These are phyloP conservation scores for Clanis bilineata DNA, from an alignment of 2,888 invertebrate species.

Conservation along the genomic window DNA sequence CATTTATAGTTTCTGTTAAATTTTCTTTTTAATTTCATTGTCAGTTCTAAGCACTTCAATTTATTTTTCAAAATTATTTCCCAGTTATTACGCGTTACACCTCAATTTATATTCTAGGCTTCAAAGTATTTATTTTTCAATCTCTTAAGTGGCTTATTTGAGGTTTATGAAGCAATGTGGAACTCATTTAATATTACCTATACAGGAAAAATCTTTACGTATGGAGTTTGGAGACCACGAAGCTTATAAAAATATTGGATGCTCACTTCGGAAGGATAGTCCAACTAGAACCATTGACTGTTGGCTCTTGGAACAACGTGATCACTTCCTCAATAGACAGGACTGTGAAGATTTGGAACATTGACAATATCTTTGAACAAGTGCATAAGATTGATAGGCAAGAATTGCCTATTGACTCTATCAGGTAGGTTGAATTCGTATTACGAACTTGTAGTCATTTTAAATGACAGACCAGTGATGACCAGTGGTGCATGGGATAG, in stretches of 20 bases:
- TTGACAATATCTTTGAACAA: conserved; percentile 99
- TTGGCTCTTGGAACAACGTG: conserved; percentile 95
- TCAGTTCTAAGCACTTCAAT: no score
- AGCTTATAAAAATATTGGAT: conserved; percentile 94
- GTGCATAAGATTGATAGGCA: conserved; percentile 97
- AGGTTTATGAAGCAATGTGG: background rate
- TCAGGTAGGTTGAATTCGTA: conserved; percentile 84
- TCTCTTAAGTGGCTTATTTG: no score
- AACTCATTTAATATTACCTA: no score
- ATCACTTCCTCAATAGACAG: conserved; percentile 99
- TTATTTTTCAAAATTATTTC: no score
- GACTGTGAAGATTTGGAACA: conserved; percentile 99
- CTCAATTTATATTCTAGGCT: no score
- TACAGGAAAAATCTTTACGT: conserved; percentile 95
- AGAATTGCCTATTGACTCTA: conserved; percentile 96
- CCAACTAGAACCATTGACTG: conserved; percentile 92
- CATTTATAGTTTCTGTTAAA: background rate
- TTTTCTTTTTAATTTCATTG: background rate
- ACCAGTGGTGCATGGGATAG: no score
- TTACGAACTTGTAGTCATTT: no score
- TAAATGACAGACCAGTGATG: no score
- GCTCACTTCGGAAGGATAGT: conserved; percentile 99
- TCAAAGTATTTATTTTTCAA: no score
- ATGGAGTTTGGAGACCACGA: conserved; percentile 92
- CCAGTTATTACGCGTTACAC: no score